Evolutionary conservation across 1,140 invertebrate species (phyloP), one percentile per base, ranked within the genome.

Genomic region (Meloidogyne exigua): DNA sequence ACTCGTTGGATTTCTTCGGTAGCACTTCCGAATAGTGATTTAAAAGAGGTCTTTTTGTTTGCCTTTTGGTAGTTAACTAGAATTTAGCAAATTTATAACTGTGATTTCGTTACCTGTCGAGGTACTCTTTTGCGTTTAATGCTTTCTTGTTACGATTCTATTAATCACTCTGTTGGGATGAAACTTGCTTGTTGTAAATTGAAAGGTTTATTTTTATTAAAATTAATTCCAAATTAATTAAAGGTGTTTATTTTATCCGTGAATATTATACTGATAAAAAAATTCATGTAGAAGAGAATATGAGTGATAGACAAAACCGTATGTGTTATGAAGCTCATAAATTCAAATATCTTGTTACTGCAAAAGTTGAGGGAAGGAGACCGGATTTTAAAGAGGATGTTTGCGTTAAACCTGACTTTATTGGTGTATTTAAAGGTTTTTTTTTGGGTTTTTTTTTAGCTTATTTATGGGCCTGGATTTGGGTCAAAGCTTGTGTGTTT

Each of bases 231-330:
- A 49, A 23, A 26, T 57, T 13, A n/a, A 18, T 32, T 44, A 44
- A 44, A 65, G 72, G 72, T 32, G 72, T 73, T 64, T 73, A 73
- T 73, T 73, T 73, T n/a, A 39, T 73, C 23, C 42, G 28, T 12
- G 73, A 75, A 75, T 21, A 49, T 7, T 44, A 75, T 15, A 68
- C 73, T n/a, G 28, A 26, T 13, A 32, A 65, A 9, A 69, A 36
- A 44, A 26, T 21, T 44, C 13, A n/a, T 15, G 13, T n/a, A 26
- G 73, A 75, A 36, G 36, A 5, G 1, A 67, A n/a, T 36, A 62
- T 62, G 13, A 64, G 11, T 21, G 44, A 73, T 1, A 57, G 36
- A 62, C 49, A 73, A 18, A 62, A 10, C 15, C 42, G 26, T 36
- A 64, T 32, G n/a, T 23, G 72, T 62, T 73, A 73, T n/a, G 72